These are phyloP conservation scores for Campaea margaritaria DNA, from an alignment of 2,888 invertebrate genomes.

Conservation along the genomic window DNA sequence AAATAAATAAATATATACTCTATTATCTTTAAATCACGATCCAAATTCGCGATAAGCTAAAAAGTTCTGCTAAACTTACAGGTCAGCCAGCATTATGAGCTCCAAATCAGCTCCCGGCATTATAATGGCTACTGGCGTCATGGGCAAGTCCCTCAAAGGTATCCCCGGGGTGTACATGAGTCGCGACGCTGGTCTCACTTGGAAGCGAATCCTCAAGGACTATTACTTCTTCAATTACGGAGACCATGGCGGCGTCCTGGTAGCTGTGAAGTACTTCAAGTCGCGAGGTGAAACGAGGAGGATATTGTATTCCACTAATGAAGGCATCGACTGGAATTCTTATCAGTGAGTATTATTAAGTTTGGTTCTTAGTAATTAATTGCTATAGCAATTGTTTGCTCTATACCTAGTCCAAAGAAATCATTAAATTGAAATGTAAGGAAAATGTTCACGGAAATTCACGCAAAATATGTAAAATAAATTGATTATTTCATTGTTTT, in stretches of 20 bases:
- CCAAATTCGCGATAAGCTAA: no score
- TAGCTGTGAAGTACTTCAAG: conserved; percentile 93
- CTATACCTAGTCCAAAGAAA: no score
- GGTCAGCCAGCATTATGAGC: conserved; percentile 92
- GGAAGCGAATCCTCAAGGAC: conserved; percentile 92
- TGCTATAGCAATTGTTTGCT: conserved; percentile 2
- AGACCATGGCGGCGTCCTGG: conserved; percentile 95
- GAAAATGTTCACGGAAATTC: no score
- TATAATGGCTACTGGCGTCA: conserved; percentile 88
- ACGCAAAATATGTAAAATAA: no score
- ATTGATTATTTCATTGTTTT: no score
- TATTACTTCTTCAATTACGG: conserved; percentile 95
- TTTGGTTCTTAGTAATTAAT: no score
- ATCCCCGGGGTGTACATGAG: conserved; percentile 89
- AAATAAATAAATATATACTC: no score
- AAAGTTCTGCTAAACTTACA: conserved; percentile 44
- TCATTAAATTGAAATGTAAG: no score
- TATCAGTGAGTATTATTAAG: conserved; percentile 78
- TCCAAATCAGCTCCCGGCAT: conserved; percentile 95
- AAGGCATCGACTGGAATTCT: conserved; percentile 92
- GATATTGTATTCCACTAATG: conserved; percentile 93
- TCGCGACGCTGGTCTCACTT: conserved; percentile 70
- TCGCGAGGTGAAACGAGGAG: conserved; percentile 90
- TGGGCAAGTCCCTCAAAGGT: conserved; percentile 91
- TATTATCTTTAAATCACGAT: no score